Percentiles rank a stretch among this genome's conserved stretches.
Conservation (phyloP, 2,888 invertebrate genomes). For the Acanthosepion esculentum region DNA sequence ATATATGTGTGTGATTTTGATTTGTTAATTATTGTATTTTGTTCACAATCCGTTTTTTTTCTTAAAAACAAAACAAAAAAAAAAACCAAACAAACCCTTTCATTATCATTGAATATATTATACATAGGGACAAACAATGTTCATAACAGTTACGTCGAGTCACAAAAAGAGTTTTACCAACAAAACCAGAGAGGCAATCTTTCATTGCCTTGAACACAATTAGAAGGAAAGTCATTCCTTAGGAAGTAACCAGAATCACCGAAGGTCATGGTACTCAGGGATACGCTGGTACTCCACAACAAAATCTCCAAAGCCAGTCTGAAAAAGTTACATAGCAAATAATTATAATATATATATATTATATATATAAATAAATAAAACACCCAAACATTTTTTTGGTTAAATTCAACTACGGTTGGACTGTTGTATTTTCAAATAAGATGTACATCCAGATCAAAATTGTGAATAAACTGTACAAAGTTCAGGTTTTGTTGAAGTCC, state of each 20-base stretch:
- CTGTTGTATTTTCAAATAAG: no score
- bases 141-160: background rate
- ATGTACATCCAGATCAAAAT: no score
- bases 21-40: slow-evolving; percentile 1
- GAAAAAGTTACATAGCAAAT: background rate
- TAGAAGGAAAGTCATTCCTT: slow-evolving; percentile 14
- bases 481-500: no score
- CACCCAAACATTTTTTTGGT: no score
- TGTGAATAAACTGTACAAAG: no score
- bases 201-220: slow-evolving; percentile 12
- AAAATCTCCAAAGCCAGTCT: background rate
- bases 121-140: slow-evolving; percentile 22
- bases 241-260: background rate
- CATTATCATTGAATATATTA: background rate
- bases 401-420: no score
- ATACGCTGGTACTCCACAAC: slow-evolving; percentile 6
- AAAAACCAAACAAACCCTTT: background rate
- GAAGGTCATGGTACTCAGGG: background rate
- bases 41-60: background rate
- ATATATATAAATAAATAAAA: no score
- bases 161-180: slow-evolving; percentile 2
- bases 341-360: background rate
- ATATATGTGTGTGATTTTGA: background rate
- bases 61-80: background rate
- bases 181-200: background rate